These are phyloP conservation scores for Scotopteryx bipunctaria DNA, from an alignment of 2,888 invertebrate species.

Conservation along the genomic window DNA sequence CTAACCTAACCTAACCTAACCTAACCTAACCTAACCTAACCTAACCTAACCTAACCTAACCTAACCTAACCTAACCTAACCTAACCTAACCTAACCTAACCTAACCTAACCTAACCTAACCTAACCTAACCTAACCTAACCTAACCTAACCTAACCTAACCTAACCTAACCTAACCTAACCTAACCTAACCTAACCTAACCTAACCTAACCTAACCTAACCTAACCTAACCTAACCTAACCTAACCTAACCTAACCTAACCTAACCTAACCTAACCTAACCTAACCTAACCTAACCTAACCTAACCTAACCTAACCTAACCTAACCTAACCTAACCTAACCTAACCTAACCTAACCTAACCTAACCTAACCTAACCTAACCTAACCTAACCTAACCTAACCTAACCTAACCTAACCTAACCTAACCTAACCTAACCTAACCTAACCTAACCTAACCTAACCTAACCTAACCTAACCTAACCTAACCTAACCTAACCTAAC, in stretches of 20 bases:
- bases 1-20: constrained; percentile 23
- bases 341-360: constrained; percentile 30
- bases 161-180: constrained; percentile 32
- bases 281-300: constrained; percentile 25
- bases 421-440: too few species aligned
- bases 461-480: too few species aligned
- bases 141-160: constrained; percentile 35
- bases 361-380: constrained; percentile 30
- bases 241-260: constrained; percentile 38
- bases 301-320: constrained; percentile 27
- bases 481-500: too few species aligned
- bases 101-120: constrained; percentile 1
- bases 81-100: constrained; percentile 21
- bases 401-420: too few species aligned
- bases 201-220: constrained; percentile 33
- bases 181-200: constrained; percentile 34
- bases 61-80: constrained; percentile 30
- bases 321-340: constrained; percentile 30
- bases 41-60: constrained; percentile 30
- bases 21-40: constrained; percentile 26
- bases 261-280: constrained; percentile 33
- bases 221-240: constrained; percentile 40
- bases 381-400: constrained; percentile 28
- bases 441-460: too few species aligned
- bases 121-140: constrained; percentile 34